Evolutionary conservation across 2,113 vertebrate species (phyloP).

Genomic region (Trichechus manatus): DNA sequence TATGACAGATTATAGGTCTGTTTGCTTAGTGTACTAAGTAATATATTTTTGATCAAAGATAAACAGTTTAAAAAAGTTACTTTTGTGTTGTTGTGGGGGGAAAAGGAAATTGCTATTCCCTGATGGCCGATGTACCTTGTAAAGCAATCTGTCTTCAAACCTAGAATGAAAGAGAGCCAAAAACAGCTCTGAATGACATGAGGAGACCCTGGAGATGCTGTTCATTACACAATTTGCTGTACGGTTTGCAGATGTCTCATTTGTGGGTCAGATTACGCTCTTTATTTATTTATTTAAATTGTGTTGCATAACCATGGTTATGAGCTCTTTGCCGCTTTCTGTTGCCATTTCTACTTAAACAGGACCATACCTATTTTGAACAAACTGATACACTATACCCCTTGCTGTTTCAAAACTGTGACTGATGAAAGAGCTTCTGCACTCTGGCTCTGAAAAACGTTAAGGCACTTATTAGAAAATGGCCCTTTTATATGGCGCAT

Average conservation of each 20-base stretch:
- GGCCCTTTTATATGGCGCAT: background rate
- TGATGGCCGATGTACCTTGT: conserved; percentile 91
- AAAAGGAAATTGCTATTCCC: conserved; percentile 93
- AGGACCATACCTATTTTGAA: conserved; percentile 2
- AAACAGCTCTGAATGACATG: conserved; percentile 86
- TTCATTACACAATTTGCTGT: conserved; percentile 83
- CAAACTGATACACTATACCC: background rate
- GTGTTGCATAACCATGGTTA: background rate
- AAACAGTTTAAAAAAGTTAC: conserved; percentile 91
- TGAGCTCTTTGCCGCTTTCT: conserved; percentile 29
- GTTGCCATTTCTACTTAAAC: background rate
- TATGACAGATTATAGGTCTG: conserved; percentile 90
- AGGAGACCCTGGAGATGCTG: conserved; percentile 85
- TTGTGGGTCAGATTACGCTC: conserved; percentile 61
- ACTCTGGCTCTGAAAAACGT: conserved; percentile 43
- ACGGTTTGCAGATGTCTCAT: conserved; percentile 86
- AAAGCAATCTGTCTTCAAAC: conserved; percentile 90
- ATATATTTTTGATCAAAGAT: conserved; percentile 94
- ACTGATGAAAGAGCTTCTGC: conserved; percentile 59
- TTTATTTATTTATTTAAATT: conserved; percentile 47
- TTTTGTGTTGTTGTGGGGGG: conserved; percentile 84
- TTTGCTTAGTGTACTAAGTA: conserved; percentile 91
- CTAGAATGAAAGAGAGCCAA: conserved; percentile 86
- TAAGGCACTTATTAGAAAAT: conserved; percentile 63
- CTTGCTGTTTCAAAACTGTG: conserved; percentile 36